Base-by-base conservation (phyloP, 1,140 invertebrate genomes). In the Onthophagus taurus region DNA sequence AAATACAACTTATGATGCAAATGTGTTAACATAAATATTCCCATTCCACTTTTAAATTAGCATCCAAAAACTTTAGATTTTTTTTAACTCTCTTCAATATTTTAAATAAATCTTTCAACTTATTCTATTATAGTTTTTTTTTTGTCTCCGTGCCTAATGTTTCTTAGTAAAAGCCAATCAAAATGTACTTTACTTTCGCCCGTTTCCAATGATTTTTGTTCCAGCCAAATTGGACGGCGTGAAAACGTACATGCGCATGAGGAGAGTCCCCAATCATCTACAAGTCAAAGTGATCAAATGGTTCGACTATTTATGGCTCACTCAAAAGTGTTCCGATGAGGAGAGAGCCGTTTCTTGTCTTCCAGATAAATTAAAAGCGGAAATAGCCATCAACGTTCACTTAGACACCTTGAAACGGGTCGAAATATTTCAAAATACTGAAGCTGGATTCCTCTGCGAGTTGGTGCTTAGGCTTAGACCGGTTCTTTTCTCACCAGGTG, bases 291-390 rank as follows among this genome's bases (percentile, higher is more conserved):
- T 98, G 36, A 97, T 97, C 67, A 93, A 94, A 66, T 98, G 94
- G 94, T 97, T 98, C 67, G 94, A 97, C 72, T 97, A 98, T 66
- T 76, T 97, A 48, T 97, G 95, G 94, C 78, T 97, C 48, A 96
- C 91, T 45, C 93, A 98, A 72, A 97, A 97, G 68, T 96, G 91
- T 62, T 94, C 91, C 0, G 93, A 97, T 65, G 94, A 98, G 65
- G 93, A 98, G 65, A 87, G 85, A 66, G 88, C 89, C 35, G 89
- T 95, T 47, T 89, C 86, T 57, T 94, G 90, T 73, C 78, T 95
- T 58, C 90, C 90, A 57, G 93, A 97, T 70, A 97, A 97, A 71
- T 74, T 97, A 50, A 97, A 97, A 71, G 93, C 93, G 24, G 95
- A 98, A 73, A 97, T 97, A 55, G 94, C 94, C 50, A 97, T 97